A percentile compares a stretch with the other conserved stretches of the same genome.
phyloP scores from a whole-genome alignment of 1,140 invertebrate genomes.

The Megathymus violae region DNA sequence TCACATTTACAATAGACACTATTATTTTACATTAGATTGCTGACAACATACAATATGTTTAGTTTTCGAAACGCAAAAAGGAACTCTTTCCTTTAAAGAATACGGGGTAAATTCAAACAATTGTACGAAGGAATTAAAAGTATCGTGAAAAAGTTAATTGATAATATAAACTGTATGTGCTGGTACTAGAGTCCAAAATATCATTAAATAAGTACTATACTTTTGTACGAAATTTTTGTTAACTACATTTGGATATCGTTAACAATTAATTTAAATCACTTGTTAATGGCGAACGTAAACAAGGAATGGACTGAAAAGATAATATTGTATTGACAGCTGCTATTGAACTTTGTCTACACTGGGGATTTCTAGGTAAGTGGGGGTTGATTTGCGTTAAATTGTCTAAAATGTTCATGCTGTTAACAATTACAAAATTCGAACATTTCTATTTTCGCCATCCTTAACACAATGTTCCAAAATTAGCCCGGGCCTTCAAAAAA shows the following conservation, averaged over 20 bases:
- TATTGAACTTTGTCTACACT: conserved; percentile 37
- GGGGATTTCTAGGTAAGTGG: background rate
- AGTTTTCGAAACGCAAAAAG: background rate
- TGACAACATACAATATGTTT: background rate
- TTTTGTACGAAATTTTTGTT: background rate
- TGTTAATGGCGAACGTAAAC: conserved; percentile 24
- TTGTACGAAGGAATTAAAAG: background rate
- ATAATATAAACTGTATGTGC: background rate
- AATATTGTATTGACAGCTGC: conserved; percentile 25
- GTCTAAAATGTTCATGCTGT: too few species aligned
- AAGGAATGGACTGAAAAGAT: background rate
- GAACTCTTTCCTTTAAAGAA: background rate
- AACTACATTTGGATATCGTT: conserved; percentile 29
- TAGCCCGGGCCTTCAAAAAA: too few species aligned
- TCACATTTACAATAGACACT: conserved; percentile 8
- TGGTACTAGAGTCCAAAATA: background rate
- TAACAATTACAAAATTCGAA: too few species aligned
- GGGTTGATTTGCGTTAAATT: too few species aligned
- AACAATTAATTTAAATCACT: conserved; percentile 26
- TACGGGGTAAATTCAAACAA: background rate
- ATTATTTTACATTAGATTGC: conserved; percentile 3
- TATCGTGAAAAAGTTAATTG: background rate
- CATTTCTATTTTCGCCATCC: too few species aligned
- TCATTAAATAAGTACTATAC: background rate
- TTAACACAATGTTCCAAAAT: too few species aligned